Base-by-base conservation (phyloP, 1,140 invertebrate species). In the Chlorops oryzae region DNA sequence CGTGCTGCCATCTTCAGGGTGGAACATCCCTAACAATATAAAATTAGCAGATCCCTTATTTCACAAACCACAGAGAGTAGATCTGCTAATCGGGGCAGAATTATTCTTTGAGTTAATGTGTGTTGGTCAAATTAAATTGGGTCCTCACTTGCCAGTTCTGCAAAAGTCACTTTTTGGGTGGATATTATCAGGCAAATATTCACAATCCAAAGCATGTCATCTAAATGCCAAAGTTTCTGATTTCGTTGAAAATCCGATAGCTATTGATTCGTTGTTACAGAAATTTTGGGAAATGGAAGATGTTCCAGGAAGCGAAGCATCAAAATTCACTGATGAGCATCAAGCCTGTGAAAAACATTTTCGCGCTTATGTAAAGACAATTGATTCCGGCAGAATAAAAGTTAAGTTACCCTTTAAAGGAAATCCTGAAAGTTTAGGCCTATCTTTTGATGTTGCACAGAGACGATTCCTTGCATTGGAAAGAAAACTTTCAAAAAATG, bases 261-360 rank as follows among this genome's bases (percentile, higher is more conserved):
- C 13, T 21, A 20, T 50, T 27, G 32, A 50, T 25, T 24, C 24
- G 20, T 21, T 35, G 6, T 22, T 51, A 5, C 24, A 25, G 23
- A 27, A 34, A 41, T 70, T 72, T 39, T 70, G 66, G 65, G 51
- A 61, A 34, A 4, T 65, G 7, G 67, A 72, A 50, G 57, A 63
- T 18, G 40, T 59, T 20, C n/a, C n/a, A n/a, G n/a, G n/a, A n/a
- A n/a, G n/a, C n/a, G n/a, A n/a, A n/a, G n/a, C n/a, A n/a, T n/a
- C n/a, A n/a, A n/a, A n/a, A n/a, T n/a, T n/a, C n/a, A n/a, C n/a
- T n/a, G n/a, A n/a, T n/a, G n/a, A n/a, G n/a, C n/a, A n/a, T n/a
- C n/a, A n/a, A n/a, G n/a, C n/a, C n/a, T n/a, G n/a, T n/a, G n/a
- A n/a, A n/a, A n/a, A n/a, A n/a, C n/a, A n/a, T n/a, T n/a, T n/a